Evolutionary conservation across 2,113 vertebrate species (phyloP).

Genomic region (Platichthys flesus): DNA sequence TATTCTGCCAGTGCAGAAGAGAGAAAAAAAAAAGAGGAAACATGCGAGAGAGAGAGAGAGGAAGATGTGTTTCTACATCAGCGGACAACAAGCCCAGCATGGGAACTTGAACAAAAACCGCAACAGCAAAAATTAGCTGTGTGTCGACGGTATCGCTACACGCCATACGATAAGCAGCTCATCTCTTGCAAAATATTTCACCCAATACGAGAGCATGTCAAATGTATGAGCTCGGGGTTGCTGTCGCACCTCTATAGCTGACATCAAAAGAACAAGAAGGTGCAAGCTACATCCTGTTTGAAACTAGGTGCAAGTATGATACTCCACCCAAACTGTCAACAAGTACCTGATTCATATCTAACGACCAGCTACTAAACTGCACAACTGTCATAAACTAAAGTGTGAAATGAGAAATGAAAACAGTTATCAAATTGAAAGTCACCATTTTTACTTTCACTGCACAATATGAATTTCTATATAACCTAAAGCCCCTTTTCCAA

Average conservation of each 20-base stretch:
- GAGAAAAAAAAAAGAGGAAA: constrained; percentile 61
- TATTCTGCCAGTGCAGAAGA: constrained; percentile 30
- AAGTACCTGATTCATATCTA: constrained; percentile 53
- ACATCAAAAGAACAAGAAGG: constrained; percentile 42
- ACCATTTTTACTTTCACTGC: not conserved
- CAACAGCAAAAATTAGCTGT: constrained; percentile 23
- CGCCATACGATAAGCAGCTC: constrained; percentile 6
- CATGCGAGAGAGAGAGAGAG: constrained; percentile 39
- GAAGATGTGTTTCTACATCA: constrained; percentile 57
- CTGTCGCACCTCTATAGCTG: constrained; percentile 16
- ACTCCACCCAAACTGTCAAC: constrained; percentile 77
- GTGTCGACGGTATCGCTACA: not conserved
- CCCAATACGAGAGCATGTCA: not conserved
- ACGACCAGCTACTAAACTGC: not conserved
- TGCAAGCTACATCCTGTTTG: constrained; percentile 69
- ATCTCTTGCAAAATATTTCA: not conserved
- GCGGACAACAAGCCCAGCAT: not conserved
- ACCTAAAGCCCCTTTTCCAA: too few species aligned
- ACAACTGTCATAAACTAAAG: not conserved
- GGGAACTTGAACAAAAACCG: constrained; percentile 42
- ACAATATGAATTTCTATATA: not conserved
- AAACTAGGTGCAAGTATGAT: constrained; percentile 43
- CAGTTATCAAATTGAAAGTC: not conserved
- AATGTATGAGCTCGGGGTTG: not conserved
- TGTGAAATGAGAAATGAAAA: not conserved